Base-by-base conservation (phyloP, 1,140 invertebrate species). In the Achatina immaculata region DNA sequence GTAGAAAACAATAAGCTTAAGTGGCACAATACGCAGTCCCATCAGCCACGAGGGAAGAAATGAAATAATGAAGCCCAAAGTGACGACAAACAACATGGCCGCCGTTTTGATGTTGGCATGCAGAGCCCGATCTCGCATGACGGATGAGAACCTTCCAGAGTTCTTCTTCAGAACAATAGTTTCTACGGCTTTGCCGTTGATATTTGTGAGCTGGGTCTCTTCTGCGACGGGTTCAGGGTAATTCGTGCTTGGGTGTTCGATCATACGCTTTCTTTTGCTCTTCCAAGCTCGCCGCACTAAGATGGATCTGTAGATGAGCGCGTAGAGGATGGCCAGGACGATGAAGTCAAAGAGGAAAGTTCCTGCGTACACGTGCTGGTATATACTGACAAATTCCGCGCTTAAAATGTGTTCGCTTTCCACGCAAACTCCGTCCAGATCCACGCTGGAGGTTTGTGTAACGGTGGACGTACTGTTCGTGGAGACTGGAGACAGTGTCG, bases 61-160 rank as follows among this genome's bases (percentile, higher is more conserved):
- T 0, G 86, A 85, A 28, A 89, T 82, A 6, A 90, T 83, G 62
- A 89, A 90, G 0, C 89, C 88, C 38, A 88, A 71, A 1, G 88
- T 88, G 0, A 90, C 89, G 0, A 89, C 87, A 76, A 88, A 90
- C 24, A 90, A 69, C 88, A 89, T 90, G 16, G 84, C 81, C 2
- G 89, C 89, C 40, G 88, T 89, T 78, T 87, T 86, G 14, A 90
- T 87, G 76, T 90, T 90, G 31, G 88, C 88, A 14, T 87, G 83
- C 9, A 86, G 72, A 69, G 83, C 86, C 66, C 84, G 83, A 78
- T 85, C 82, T 71, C 78, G 83, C 74, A 81, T 84, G 21, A 81
- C 82, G 34, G 80, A 68, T 6, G 81, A 78, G 9, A 75, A 77
- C 24, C 81, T 51, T 31, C 45, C 31, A 31, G 74, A 31, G 72